These are phyloP conservation scores for Caracal caracal DNA, from an alignment of 2,113 vertebrate species.

Conservation along the genomic window DNA sequence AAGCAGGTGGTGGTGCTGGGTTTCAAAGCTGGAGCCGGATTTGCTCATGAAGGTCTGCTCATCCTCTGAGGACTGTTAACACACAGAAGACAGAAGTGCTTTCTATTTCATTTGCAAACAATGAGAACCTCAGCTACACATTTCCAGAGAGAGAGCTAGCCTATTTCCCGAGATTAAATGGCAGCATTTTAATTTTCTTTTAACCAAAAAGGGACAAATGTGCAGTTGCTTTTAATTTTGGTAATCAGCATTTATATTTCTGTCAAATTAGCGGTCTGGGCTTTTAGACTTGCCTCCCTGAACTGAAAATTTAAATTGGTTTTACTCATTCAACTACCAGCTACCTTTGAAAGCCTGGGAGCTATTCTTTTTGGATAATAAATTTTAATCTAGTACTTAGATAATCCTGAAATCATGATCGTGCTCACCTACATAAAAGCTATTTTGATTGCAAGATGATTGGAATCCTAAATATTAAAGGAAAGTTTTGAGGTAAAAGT, in stretches of 20 bases:
- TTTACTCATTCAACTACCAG: neutral
- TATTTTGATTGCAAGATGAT: neutral
- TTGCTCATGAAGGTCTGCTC: constrained; percentile 93
- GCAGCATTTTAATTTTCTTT: constrained; percentile 34
- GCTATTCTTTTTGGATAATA: constrained; percentile 6
- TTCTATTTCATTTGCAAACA: constrained; percentile 77
- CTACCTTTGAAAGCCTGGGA: constrained; percentile 6
- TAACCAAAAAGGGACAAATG: neutral
- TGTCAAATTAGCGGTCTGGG: neutral
- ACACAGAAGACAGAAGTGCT: constrained; percentile 80
- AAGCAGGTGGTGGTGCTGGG: constrained; percentile 96
- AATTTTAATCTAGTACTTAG: neutral
- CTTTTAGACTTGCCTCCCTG: constrained; percentile 2
- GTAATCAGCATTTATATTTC: constrained; percentile 3
- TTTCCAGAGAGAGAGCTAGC: constrained; percentile 70
- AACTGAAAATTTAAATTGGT: constrained; percentile 41
- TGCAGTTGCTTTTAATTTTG: constrained; percentile 34
- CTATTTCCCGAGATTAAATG: constrained; percentile 27
- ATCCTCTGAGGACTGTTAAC: constrained; percentile 92
- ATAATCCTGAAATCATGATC: neutral
- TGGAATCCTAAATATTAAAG: neutral
- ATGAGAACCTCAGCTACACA: constrained; percentile 63
- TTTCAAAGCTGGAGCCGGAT: constrained; percentile 91
- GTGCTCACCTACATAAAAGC: neutral
- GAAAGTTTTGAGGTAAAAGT: constrained; percentile 21